Evolutionary conservation across 1,140 invertebrate species (phyloP).

Genomic region (Monochamus saltuarius): DNA sequence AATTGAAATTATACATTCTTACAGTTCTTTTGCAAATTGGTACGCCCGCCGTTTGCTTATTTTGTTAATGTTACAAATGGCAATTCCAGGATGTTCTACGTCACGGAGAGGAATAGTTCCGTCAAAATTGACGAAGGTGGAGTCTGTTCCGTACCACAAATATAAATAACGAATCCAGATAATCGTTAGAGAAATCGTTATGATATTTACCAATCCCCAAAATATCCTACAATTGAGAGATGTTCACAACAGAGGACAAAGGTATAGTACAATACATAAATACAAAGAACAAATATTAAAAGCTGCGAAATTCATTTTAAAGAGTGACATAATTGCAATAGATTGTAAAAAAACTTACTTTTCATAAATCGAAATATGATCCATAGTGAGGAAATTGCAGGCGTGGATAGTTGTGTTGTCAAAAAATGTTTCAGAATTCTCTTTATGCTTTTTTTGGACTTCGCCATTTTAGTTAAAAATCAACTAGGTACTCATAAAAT

Average conservation of each 20-base stretch:
- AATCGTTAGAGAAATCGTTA: background rate
- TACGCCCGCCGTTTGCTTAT: slow-evolving; percentile 52
- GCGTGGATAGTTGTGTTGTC: slow-evolving; percentile 14
- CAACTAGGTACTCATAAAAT: background rate
- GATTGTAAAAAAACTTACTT: slow-evolving; percentile 10
- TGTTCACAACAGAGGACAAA: too few relatives aligned
- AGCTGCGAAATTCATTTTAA: too few relatives aligned
- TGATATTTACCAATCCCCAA: slow-evolving; percentile 1
- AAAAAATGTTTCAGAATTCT: slow-evolving; percentile 17
- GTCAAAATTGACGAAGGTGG: slow-evolving; percentile 55
- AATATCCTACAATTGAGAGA: slow-evolving; percentile 15
- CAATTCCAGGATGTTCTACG: slow-evolving; percentile 58
- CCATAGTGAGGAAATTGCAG: background rate
- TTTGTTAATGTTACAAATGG: slow-evolving; percentile 59
- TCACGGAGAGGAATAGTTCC: slow-evolving; percentile 53
- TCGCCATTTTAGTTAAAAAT: background rate
- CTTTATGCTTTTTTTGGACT: background rate
- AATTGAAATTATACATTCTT: slow-evolving; percentile 30
- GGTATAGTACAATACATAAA: too few relatives aligned
- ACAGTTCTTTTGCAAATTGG: slow-evolving; percentile 47
- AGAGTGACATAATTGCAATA: background rate
- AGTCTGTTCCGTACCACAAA: slow-evolving; percentile 47
- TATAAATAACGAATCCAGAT: slow-evolving; percentile 40
- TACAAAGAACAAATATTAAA: too few relatives aligned
- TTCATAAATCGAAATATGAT: slow-evolving; percentile 5